Conservation (phyloP, 2,113 vertebrate genomes). For the Ctenomys sociabilis region DNA sequence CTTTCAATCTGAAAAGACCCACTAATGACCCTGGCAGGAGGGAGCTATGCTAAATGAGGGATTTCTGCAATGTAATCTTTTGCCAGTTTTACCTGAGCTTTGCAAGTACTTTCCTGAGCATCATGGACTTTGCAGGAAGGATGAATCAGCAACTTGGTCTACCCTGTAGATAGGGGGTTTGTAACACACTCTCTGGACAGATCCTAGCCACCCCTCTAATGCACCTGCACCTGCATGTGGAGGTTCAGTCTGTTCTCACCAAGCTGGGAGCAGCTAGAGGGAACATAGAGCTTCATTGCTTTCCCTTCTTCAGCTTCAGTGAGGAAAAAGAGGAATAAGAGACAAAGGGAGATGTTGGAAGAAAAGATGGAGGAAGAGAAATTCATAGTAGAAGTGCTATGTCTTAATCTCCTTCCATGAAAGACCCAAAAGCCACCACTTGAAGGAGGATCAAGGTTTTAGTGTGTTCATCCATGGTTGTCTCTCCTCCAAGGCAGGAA, state of each 20-base stretch:
- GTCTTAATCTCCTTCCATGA: neutral
- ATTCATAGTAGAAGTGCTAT: neutral
- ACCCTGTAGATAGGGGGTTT: neutral
- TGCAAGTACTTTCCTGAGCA: neutral
- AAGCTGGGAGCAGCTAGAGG: neutral
- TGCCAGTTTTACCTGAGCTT: neutral
- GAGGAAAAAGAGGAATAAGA: neutral
- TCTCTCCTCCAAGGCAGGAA: neutral
- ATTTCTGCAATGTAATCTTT: neutral
- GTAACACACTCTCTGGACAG: neutral
- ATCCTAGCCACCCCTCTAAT: neutral
- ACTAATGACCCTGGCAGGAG: neutral
- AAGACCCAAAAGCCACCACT: neutral
- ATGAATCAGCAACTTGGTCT: neutral
- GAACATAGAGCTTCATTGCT: neutral
- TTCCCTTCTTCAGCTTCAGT: neutral
- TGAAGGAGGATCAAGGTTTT: neutral
- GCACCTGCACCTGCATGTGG: neutral
- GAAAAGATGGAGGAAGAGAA: neutral
- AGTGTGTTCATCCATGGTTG: neutral
- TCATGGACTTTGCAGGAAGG: neutral
- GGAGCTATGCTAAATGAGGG: neutral
- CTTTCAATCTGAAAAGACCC: neutral
- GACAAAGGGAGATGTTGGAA: rapidly evolving
- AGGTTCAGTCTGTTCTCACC: neutral